phyloP scores from a whole-genome alignment of 2,113 vertebrate species.

The Forbesichthys papilliferus region DNA sequence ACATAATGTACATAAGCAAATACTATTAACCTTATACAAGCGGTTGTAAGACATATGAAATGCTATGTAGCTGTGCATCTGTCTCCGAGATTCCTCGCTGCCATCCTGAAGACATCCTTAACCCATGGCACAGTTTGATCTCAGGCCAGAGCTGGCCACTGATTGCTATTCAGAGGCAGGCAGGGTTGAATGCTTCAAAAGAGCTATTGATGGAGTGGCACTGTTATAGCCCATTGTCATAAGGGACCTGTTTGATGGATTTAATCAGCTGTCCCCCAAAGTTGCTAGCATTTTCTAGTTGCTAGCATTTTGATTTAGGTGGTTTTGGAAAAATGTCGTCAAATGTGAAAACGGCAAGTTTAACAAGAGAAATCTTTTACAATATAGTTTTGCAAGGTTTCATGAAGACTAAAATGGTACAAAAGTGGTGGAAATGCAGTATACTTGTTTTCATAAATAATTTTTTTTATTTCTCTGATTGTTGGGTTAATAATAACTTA shows the following conservation, averaged over 20 bases:
- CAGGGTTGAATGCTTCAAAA: no score
- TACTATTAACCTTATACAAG: no score
- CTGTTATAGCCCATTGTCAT: no score
- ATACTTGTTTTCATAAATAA: neutral
- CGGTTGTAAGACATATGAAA: neutral
- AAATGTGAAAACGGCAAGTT: neutral
- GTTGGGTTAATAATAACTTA: neutral
- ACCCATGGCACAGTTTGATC: constrained; percentile 13
- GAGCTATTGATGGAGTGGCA: no score
- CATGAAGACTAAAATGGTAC: neutral
- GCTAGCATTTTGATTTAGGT: neutral
- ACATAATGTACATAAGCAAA: neutral
- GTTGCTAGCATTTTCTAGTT: constrained; percentile 6
- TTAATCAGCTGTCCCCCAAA: neutral
- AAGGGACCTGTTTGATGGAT: no score
- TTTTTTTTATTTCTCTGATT: neutral
- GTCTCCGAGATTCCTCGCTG: constrained; percentile 5
- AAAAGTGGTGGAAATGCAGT: neutral
- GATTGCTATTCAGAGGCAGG: no score
- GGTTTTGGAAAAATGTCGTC: constrained; percentile 22
- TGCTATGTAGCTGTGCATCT: neutral
- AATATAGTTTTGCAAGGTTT: neutral
- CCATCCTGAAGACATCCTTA: neutral
- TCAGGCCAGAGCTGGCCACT: neutral
- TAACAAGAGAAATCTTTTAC: neutral